phyloP scores from a whole-genome alignment of 1,140 invertebrate genomes.

The Drosophila simulans region DNA sequence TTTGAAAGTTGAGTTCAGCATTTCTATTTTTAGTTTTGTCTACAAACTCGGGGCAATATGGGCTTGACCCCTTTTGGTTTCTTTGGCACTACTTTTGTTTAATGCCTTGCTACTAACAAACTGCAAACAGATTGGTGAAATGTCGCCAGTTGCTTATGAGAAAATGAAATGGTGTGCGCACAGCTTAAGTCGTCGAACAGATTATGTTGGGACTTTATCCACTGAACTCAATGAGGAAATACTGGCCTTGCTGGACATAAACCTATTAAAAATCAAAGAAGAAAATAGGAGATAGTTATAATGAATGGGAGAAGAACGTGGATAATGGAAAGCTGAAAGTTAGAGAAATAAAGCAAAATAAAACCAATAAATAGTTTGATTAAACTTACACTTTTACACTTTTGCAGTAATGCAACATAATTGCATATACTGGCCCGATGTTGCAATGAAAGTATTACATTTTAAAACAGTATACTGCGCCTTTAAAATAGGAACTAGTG shows the following conservation, averaged over 20 bases:
- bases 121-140: slow-evolving; percentile 18
- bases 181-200: slow-evolving; percentile 1
- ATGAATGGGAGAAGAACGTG: not conserved
- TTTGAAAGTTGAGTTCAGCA: not conserved
- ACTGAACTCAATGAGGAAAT: not conserved
- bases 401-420: no score
- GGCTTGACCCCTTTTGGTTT: slow-evolving; percentile 33
- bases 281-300: not conserved
- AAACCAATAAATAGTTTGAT: no score
- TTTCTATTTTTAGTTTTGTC: slow-evolving; percentile 15
- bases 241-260: slow-evolving; percentile 27
- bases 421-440: no score
- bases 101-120: slow-evolving; percentile 49
- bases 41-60: slow-evolving; percentile 13
- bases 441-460: no score
- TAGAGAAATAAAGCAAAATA: not conserved
- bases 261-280: slow-evolving; percentile 44
- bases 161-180: slow-evolving; percentile 43
- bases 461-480: no score
- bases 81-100: slow-evolving; percentile 38
- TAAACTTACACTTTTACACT: no score
- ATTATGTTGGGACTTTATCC: not conserved
- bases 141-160: slow-evolving; percentile 21
- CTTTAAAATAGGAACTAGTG: no score
- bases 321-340: slow-evolving; percentile 1